Evolutionary conservation across 2,888 invertebrate species (phyloP).

Genomic region (Lycophotia porphyrea): DNA sequence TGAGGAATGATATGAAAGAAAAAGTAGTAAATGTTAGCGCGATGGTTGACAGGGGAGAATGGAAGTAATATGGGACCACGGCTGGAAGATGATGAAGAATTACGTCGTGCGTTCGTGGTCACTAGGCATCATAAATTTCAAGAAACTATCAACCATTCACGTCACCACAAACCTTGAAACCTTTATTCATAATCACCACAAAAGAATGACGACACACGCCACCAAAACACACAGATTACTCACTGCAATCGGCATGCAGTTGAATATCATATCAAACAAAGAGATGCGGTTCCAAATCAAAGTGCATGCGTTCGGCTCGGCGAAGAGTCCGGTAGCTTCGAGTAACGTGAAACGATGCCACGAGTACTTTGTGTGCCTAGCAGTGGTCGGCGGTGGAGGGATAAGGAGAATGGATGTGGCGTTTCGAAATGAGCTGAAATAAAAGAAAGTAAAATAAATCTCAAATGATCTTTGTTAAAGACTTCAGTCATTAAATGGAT

Average conservation of each 20-base stretch:
- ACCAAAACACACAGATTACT: constrained; percentile 24
- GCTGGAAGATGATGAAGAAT: too few species aligned
- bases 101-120: neutral
- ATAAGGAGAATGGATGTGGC: constrained; percentile 16
- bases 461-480: neutral
- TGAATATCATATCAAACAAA: constrained; percentile 61
- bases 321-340: constrained; percentile 29
- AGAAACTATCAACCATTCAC: neutral
- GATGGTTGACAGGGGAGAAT: too few species aligned
- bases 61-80: too few species aligned
- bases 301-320: constrained; percentile 20
- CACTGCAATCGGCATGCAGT: constrained; percentile 4
- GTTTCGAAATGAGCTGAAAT: neutral
- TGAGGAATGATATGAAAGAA: too few species aligned
- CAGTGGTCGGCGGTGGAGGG: too few species aligned
- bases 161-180: neutral
- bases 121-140: neutral
- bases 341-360: constrained; percentile 54
- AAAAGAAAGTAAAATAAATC: neutral
- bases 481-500: neutral
- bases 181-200: constrained; percentile 14
- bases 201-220: constrained; percentile 12
- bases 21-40: too few species aligned
- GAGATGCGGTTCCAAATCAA: constrained; percentile 30
- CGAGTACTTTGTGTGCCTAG: constrained; percentile 23